These are phyloP conservation scores for Hirudinaria manillensis DNA, from an alignment of 2,888 invertebrate species.

Conservation along the genomic window DNA sequence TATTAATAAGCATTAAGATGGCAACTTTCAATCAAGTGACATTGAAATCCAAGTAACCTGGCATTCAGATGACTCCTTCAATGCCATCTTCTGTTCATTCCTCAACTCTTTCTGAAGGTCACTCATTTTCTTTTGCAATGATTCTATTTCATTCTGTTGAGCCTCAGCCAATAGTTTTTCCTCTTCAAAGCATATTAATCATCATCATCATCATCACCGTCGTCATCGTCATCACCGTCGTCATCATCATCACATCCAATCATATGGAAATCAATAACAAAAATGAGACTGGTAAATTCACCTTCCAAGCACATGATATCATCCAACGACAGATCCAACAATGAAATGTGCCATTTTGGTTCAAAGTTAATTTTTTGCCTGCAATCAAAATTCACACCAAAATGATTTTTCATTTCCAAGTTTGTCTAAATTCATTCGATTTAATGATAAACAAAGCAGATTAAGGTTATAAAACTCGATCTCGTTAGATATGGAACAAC, in stretches of 20 bases:
- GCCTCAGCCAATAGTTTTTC: slow-evolving; percentile 32
- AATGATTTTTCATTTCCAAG: not conserved
- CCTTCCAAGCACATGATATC: slow-evolving; percentile 30
- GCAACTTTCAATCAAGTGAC: not conserved
- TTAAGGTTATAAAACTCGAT: not conserved
- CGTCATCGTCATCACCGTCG: not conserved
- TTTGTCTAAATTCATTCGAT: not conserved
- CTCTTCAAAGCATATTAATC: slow-evolving; percentile 19
- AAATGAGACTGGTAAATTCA: not conserved
- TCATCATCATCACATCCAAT: not conserved
- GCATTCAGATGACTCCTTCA: not conserved
- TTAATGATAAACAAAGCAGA: not conserved
- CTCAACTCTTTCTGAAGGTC: slow-evolving; percentile 37
- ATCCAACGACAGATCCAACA: slow-evolving; percentile 68
- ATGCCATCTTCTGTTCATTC: slow-evolving; percentile 23
- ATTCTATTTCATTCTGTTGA: slow-evolving; percentile 32
- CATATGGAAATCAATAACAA: not conserved
- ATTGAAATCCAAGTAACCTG: not conserved
- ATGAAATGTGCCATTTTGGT: slow-evolving; percentile 84
- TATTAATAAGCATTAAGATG: too few species aligned
- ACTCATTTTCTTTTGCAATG: slow-evolving; percentile 30
- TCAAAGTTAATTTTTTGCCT: slow-evolving; percentile 87
- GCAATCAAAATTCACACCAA: slow-evolving; percentile 38
- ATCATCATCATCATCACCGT: not conserved
- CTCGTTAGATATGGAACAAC: not conserved